A percentile compares a stretch with the other conserved stretches of the same genome.
phyloP scores from a whole-genome alignment of 2,888 invertebrate genomes.

The Brenthis daphne region DNA sequence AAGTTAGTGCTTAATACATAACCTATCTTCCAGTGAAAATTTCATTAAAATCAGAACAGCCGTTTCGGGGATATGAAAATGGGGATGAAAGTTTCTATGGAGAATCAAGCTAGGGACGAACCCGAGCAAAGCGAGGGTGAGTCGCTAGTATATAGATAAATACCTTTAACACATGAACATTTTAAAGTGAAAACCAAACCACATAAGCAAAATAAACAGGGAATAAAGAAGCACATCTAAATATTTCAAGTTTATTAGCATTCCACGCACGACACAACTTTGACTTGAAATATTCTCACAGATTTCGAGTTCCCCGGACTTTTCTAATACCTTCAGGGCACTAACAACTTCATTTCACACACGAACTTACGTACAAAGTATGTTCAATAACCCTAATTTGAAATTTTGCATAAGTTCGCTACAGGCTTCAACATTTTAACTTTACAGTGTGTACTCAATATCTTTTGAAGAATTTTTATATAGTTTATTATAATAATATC shows the following conservation, averaged over 20 bases:
- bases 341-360: conserved; percentile 32
- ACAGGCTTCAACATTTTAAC: neutral
- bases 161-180: neutral
- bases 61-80: no score
- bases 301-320: conserved; percentile 32
- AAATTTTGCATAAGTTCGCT: conserved; percentile 11
- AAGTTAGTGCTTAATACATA: no score
- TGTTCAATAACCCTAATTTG: conserved; percentile 11
- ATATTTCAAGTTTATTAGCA: conserved; percentile 31
- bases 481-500: neutral
- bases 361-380: conserved; percentile 18
- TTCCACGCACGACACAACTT: conserved; percentile 27
- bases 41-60: no score
- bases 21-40: no score
- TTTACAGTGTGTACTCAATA: neutral
- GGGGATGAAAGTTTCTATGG: no score
- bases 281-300: conserved; percentile 27
- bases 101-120: no score
- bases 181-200: neutral
- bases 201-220: conserved; percentile 9
- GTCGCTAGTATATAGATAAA: no score
- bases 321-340: conserved; percentile 38
- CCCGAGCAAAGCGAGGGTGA: no score
- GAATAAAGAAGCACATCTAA: conserved; percentile 20
- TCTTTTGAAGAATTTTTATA: neutral